Conservation (phyloP, 1,140 invertebrate species). For the Globodera ellingtonae region DNA sequence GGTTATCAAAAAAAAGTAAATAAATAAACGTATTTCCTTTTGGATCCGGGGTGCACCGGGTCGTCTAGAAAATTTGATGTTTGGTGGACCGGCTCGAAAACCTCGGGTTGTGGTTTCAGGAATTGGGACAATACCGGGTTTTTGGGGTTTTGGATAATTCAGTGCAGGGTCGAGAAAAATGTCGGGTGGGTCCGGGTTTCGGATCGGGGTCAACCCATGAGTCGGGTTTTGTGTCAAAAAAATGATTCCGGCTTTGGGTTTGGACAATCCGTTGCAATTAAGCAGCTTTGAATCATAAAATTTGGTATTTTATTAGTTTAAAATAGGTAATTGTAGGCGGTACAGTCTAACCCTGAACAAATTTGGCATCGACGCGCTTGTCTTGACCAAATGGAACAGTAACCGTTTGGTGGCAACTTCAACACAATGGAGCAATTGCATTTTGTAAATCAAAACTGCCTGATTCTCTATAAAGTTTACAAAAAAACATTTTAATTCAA, state of each 20-base stretch:
- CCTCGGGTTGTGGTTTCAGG: neutral
- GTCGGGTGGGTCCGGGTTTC: too few species aligned
- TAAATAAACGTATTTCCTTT: too few species aligned
- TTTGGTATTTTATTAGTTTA: neutral
- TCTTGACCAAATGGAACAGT: slow-evolving; percentile 27
- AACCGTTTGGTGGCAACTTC: slow-evolving; percentile 24
- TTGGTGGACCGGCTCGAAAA: too few species aligned
- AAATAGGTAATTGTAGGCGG: neutral
- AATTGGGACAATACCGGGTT: neutral
- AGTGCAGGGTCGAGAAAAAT: too few species aligned
- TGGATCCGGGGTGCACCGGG: too few species aligned
- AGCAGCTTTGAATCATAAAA: neutral
- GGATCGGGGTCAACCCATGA: neutral
- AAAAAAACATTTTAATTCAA: neutral
- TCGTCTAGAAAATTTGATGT: too few species aligned
- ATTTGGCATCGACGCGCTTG: slow-evolving; percentile 17
- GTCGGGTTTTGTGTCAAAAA: neutral
- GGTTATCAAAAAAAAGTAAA: too few species aligned
- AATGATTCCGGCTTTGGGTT: too few species aligned
- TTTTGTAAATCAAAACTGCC: slow-evolving; percentile 9
- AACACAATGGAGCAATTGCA: slow-evolving; percentile 23
- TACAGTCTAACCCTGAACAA: slow-evolving; percentile 1
- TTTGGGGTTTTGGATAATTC: too few species aligned
- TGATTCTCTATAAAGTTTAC: neutral
- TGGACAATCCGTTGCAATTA: too few species aligned